These are phyloP conservation scores for Lasioglossum lativentre DNA, from an alignment of 2,888 invertebrate genomes.

Conservation along the genomic window DNA sequence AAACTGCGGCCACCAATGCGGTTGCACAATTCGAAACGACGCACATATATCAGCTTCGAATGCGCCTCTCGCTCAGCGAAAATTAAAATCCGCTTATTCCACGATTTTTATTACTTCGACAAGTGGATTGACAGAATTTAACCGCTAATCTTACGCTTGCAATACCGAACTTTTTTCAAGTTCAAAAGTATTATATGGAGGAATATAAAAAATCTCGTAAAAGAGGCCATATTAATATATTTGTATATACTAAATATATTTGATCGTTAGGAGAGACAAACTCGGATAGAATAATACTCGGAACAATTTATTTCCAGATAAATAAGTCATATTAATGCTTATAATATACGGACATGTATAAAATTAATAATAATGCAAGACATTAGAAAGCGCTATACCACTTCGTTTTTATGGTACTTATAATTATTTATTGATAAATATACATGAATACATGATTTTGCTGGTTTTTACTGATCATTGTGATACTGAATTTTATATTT, in stretches of 20 bases:
- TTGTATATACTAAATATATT: not conserved
- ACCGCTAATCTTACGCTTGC: not conserved
- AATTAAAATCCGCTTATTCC: not conserved
- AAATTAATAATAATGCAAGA: not conserved
- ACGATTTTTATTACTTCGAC: not conserved
- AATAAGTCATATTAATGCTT: not conserved
- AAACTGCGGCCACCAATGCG: slow-evolving; percentile 52
- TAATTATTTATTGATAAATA: not conserved
- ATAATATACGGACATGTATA: not conserved
- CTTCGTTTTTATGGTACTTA: not conserved
- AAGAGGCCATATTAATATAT: no score
- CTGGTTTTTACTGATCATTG: not conserved
- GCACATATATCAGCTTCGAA: not conserved
- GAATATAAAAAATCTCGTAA: no score
- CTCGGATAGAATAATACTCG: not conserved
- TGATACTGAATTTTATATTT: not conserved
- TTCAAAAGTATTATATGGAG: not conserved
- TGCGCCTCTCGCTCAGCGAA: not conserved
- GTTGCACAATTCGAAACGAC: slow-evolving; percentile 52
- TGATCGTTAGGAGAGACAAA: not conserved
- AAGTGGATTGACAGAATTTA: not conserved
- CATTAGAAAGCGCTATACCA: not conserved
- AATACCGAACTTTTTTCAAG: not conserved
- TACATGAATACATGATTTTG: not conserved
- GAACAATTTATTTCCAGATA: not conserved